A percentile compares a stretch with the other conserved stretches of the same genome.
phyloP scores from a whole-genome alignment of 2,888 invertebrate genomes.

The Aphodius granarius region DNA sequence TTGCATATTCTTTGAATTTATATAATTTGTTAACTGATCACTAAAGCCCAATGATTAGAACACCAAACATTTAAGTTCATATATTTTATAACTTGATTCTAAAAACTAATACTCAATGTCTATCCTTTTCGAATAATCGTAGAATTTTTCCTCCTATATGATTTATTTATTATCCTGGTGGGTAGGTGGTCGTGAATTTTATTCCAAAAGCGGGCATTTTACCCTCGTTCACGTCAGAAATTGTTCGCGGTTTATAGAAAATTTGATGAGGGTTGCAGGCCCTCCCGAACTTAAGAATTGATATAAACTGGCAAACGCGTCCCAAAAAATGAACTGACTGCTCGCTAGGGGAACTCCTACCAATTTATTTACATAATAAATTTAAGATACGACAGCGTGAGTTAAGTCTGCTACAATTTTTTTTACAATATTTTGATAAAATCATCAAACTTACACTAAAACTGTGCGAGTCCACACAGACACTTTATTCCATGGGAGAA shows the following conservation, averaged over 20 bases:
- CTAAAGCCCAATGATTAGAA: too few relatives aligned
- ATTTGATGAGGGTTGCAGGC: slow-evolving; percentile 48
- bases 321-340: not conserved
- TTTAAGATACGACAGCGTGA: too few relatives aligned
- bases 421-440: too few relatives aligned
- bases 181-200: slow-evolving; percentile 48
- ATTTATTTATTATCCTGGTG: slow-evolving; percentile 33
- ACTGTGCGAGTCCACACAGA: too few relatives aligned
- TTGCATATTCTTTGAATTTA: too few relatives aligned
- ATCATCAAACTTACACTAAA: too few relatives aligned
- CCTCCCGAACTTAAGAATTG: slow-evolving; percentile 12
- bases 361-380: not conserved
- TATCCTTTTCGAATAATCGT: not conserved
- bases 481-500: too few relatives aligned
- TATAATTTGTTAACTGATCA: too few relatives aligned
- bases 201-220: slow-evolving; percentile 39
- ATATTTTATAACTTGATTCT: too few relatives aligned
- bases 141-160: not conserved
- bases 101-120: too few relatives aligned
- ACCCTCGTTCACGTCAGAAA: slow-evolving; percentile 51
- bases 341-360: not conserved
- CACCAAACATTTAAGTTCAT: too few relatives aligned
- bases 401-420: too few relatives aligned
- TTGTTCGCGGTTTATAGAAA: slow-evolving; percentile 53
- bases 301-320: slow-evolving; percentile 9